Evolutionary conservation across 2,113 vertebrate genomes (phyloP).

Genomic region (Indicator maculatus): DNA sequence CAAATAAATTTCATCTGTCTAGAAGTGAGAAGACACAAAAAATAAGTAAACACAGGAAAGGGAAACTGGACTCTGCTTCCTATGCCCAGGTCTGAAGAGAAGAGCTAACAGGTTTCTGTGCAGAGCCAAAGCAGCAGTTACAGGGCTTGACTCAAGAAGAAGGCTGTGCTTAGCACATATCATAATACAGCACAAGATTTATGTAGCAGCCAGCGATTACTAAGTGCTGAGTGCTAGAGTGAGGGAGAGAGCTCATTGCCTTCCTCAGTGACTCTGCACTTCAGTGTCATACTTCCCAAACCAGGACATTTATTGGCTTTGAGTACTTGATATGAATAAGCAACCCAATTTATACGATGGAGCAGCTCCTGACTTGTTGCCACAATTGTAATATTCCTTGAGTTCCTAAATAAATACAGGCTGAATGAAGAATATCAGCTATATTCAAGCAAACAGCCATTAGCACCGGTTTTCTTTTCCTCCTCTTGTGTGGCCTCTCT

Average conservation of each 20-base stretch:
- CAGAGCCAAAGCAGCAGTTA: background rate
- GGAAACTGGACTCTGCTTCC: background rate
- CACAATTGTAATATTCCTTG: background rate
- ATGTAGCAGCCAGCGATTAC: background rate
- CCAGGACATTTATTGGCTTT: background rate
- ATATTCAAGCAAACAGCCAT: constrained; percentile 19
- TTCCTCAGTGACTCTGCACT: background rate
- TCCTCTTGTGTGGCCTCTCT: constrained; percentile 54
- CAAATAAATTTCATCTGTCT: constrained; percentile 1
- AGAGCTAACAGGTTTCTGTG: background rate
- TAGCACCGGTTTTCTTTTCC: background rate
- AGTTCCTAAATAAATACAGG: constrained; percentile 19
- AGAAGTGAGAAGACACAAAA: background rate
- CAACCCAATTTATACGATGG: background rate
- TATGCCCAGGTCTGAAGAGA: rapidly evolving
- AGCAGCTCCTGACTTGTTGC: background rate
- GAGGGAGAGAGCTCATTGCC: background rate
- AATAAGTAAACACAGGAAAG: background rate
- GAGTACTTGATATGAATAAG: background rate
- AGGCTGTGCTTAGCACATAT: background rate
- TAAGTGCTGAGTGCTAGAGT: background rate
- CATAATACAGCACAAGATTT: background rate
- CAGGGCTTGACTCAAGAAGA: background rate
- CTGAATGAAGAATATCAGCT: background rate
- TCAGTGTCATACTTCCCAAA: background rate